Base-by-base conservation (phyloP, 2,113 vertebrate species). In the Egretta garzetta region DNA sequence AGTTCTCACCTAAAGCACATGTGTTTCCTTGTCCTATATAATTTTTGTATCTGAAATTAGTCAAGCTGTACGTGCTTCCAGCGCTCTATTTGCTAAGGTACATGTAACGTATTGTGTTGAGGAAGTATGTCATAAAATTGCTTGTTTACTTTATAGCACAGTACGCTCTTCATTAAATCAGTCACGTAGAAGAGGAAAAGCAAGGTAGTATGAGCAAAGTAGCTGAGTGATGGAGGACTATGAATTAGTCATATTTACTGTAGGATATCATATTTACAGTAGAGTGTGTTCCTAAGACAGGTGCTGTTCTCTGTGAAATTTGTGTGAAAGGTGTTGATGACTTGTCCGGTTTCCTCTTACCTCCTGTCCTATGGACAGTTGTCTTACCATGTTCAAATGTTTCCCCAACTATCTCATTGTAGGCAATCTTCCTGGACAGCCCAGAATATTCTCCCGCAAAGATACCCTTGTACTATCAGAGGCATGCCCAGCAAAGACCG, bases 181-280 rank as follows among this genome's bases (percentile, higher is more conserved):
- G 50, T 79, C 52, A 68, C 35, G 4, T 47, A 52, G 63, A 80
- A 81, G 39, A 91, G 80, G 68, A 89, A 96, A 93, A 90, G 23
- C 53, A 62, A 71, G 32, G 19, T 67, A 62, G 49, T 66, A 72
- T 83, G 73, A 91, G 58, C 86, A 75, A 96, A 93, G 86, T 41
- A 89, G 49, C 88, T 95, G 96, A 87, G 41, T 91, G 90, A 58
- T 73, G n/a, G 49, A 89, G 43, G 26, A 80, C 41, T 88, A 21
- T 74, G 67, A 52, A 79, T 97, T 97, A 97, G 67, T 96, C 95
- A 96, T 96, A 89, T 93, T 96, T 96, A 88, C 80, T 45, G 47
- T 80, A 91, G 49, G 32, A 88, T 94, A 27, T 92, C 79, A 63
- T 96, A 86, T 93, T 88, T 93, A 87, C 93, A 75, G 27, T 75